Evolutionary conservation across 2,113 vertebrate species (phyloP), one percentile per base, ranked within the genome.

Genomic region (Tympanuchus pallidicinctus): DNA sequence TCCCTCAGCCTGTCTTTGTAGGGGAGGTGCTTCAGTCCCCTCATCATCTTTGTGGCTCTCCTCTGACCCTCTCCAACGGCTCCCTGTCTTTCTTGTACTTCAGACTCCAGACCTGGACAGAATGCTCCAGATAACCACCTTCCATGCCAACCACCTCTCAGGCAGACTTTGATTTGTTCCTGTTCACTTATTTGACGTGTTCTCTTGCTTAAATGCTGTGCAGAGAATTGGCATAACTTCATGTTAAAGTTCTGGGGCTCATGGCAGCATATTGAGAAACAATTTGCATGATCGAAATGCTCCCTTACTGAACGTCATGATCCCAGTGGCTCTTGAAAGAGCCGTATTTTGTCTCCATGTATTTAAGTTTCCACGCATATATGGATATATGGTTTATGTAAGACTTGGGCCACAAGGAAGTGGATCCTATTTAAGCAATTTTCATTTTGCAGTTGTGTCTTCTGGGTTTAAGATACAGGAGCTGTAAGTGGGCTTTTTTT

Each of bases 341-440:
- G 28, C 28, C 0, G 0, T n/a, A 21, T 45, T 76, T 81, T 34
- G 6, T 57, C 40, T 45, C 3, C 43, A 34, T 30, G 16, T 0
- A 1, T n/a, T 13, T 32, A 38, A 22, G 47, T 22, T 48, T 48
- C 47, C 47, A 22, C 5, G 10, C 22, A 48, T 48, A 11, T 4
- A 30, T 70, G n/a, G 21, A 48, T 48, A 11, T 4, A 30, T 70
- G n/a, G 21, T 42, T 60, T 79, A 18, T 28, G 19, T 25, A 11
- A 34, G 34, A 11, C 16, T 42, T 34, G 16, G 22, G n/a, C 9
- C 6, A 10, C 20, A 20, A 14, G 24, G 42, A 65, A 32, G 16
- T 8, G 5, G 20, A 10, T 85, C 6, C 14, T 60, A 1, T 42
- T 4, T 24, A 52, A 20, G 52, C 24, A 47, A 67, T 63, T 85